A percentile compares a stretch with the other conserved stretches of the same genome.
Evolutionary conservation across 2,113 vertebrate species (phyloP).

Genomic region (Limanda limanda): DNA sequence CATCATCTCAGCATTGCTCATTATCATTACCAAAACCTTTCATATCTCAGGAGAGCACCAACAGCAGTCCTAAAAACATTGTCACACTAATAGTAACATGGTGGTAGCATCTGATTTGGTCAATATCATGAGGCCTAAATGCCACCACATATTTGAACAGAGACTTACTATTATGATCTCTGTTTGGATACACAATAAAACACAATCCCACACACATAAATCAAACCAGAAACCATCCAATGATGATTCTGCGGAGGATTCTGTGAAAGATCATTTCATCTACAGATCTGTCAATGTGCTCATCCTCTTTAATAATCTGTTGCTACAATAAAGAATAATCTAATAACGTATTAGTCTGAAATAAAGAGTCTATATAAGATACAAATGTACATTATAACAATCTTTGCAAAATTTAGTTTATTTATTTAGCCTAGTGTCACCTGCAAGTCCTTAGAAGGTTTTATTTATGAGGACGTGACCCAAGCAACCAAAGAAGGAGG

Average conservation of each 20-base stretch:
- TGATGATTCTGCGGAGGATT: background rate
- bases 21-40: constrained; percentile 36
- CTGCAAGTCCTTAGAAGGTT: too few species aligned
- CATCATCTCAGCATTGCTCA: constrained; percentile 28
- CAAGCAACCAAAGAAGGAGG: too few species aligned
- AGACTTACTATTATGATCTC: background rate
- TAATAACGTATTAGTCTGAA: too few species aligned
- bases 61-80: constrained; percentile 17
- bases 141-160: background rate
- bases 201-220: background rate
- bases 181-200: background rate
- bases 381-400: too few species aligned
- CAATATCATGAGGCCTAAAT: background rate
- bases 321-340: too few species aligned
- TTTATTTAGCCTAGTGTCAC: too few species aligned
- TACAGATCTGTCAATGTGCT: background rate
- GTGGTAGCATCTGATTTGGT: constrained; percentile 8
- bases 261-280: background rate
- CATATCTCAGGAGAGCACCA: constrained; percentile 34
- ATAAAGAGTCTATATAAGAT: too few species aligned
- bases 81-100: constrained; percentile 12
- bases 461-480: too few species aligned
- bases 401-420: too few species aligned
- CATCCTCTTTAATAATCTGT: too few species aligned
- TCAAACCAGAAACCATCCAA: background rate